Base-by-base conservation (phyloP, 2,888 invertebrate species). In the Deilephila elpenor region DNA sequence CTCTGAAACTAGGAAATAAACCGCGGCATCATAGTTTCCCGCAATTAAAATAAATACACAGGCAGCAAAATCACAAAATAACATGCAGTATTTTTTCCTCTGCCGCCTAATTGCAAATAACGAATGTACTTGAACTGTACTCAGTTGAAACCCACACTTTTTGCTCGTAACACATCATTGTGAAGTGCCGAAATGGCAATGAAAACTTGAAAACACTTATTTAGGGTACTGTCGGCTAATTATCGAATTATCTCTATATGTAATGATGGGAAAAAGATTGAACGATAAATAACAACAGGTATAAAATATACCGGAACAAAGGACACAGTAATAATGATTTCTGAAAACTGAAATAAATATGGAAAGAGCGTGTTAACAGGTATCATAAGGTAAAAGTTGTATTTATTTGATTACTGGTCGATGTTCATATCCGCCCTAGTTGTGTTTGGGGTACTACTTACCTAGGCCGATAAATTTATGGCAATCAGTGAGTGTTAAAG, bases 81-180 rank as follows among this genome's bases (percentile, higher is more conserved):
- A 67, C 67, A 56, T 56, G 25, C 20, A 29, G 67, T 17, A 67
- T 20, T 51, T 67, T 67, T 25, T 51, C 67, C 51, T 25, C 51
- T 25, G 6, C 29, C 29, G 67, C 44, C 20, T 51, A 44, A 67
- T 67, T 51, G 67, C 44, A 51, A 67, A 67, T 51, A 25, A 32
- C 32, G 29, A 71, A 29, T 56, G 73, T 73, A 71, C 74, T 75
- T 74, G 75, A 75, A 73, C 73, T 73, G 72, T 76, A 74, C 72
- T 72, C 53, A 25, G 70, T 44, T 32, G 56, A 72, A 74, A 74
- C 67, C 74, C 71, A 77, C 73, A 71, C 72, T 70, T 75, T 75
- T 74, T 73, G 76, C 73, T 70, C 62, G 72, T 74, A 73, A 72
- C 71, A 77, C 70, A 72, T 71, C 71, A 74, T 64, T 70, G 74